Evolutionary conservation across 2,113 vertebrate genomes (phyloP).

Genomic region (Thoracochromis brauschi): DNA sequence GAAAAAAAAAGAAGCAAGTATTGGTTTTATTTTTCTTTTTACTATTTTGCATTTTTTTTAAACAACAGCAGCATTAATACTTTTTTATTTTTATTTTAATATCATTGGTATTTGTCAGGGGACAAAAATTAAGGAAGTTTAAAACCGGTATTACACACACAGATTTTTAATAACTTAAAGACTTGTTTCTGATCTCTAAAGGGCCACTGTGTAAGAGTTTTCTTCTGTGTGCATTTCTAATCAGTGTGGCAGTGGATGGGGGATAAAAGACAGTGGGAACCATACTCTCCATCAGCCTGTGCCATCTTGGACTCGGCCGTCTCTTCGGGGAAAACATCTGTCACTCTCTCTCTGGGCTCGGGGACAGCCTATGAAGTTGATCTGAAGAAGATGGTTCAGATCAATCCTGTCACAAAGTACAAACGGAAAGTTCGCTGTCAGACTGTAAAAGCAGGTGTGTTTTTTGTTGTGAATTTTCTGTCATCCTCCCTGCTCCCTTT

Average conservation of each 20-base stretch:
- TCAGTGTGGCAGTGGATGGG: constrained; percentile 77
- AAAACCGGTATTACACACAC: neutral
- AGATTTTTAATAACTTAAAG: neutral
- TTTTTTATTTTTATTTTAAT: neutral
- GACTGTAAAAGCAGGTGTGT: constrained; percentile 54
- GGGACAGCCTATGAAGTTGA: constrained; percentile 63
- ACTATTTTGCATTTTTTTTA: neutral
- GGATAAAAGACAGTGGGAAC: constrained; percentile 66
- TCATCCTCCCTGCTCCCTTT: neutral
- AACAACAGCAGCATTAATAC: neutral
- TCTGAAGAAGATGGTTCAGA: constrained; percentile 74
- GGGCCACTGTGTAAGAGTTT: neutral
- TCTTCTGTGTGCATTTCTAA: neutral
- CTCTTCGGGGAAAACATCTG: neutral
- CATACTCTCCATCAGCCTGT: constrained; percentile 53
- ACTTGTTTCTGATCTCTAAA: neutral
- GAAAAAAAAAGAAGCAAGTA: rapidly evolving
- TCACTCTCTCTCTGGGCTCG: constrained; percentile 34
- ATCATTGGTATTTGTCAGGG: neutral
- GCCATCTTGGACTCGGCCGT: constrained; percentile 55
- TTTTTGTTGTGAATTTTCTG: rapidly evolving
- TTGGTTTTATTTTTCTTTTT: rapidly evolving
- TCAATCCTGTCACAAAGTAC: constrained; percentile 67
- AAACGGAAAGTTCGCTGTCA: constrained; percentile 68
- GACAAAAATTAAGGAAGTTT: neutral